Evolutionary conservation across 2,888 invertebrate species (phyloP).

Genomic region (Clistopyga incitator): DNA sequence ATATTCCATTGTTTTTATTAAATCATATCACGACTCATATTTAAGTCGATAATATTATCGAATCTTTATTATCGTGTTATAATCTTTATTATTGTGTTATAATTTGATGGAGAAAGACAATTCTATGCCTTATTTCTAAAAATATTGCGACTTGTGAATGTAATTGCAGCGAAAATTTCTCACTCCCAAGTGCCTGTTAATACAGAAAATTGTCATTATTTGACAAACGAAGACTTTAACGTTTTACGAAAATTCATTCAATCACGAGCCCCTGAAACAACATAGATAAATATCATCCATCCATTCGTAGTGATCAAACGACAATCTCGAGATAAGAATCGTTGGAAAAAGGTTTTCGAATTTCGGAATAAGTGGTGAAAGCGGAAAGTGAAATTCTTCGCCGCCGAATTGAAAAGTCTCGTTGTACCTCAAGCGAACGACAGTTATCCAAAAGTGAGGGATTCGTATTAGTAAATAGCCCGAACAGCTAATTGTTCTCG

Average conservation of each 20-base stretch:
- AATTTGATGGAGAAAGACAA: constrained; percentile 1
- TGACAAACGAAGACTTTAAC: constrained; percentile 42
- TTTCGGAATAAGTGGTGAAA: constrained; percentile 22
- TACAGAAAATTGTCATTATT: constrained; percentile 57
- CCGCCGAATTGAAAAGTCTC: not conserved
- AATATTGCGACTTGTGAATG: not conserved
- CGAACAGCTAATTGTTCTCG: constrained; percentile 12
- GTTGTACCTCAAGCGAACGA: not conserved
- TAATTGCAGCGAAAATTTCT: not conserved
- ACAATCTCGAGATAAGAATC: not conserved
- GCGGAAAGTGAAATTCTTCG: constrained; percentile 6
- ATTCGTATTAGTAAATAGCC: constrained; percentile 12
- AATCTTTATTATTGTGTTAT: not conserved
- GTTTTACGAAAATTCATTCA: not conserved
- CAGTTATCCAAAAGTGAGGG: not conserved
- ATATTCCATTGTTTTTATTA: not conserved
- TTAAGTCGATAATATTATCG: not conserved
- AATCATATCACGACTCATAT: not conserved
- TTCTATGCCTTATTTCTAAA: not conserved
- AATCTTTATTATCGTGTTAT: no score
- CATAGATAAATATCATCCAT: not conserved
- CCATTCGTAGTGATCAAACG: not conserved
- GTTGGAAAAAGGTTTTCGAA: constrained; percentile 2
- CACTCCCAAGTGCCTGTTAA: constrained; percentile 19
- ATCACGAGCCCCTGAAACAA: not conserved